Percentiles rank a stretch among this genome's conserved stretches.
Conservation (phyloP, 2,888 invertebrate genomes). For the Amaurobius ferox region DNA sequence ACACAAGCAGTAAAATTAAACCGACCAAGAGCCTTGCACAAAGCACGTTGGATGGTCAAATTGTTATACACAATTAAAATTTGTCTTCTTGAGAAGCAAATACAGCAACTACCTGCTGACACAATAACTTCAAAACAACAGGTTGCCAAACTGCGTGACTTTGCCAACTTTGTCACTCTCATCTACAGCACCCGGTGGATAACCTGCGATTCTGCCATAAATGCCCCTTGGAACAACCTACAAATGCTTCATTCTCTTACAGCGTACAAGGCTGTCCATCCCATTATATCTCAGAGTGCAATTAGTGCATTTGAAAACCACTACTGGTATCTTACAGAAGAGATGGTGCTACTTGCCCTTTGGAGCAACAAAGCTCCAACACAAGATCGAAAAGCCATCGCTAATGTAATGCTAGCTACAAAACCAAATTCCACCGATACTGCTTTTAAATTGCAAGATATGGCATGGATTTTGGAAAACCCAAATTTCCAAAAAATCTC, state of each 20-base stretch:
- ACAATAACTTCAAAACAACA: conserved; percentile 15
- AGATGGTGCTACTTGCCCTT: conserved; percentile 19
- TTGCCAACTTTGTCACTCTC: conserved; percentile 2
- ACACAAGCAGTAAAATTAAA: conserved; percentile 2
- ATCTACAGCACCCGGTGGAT: conserved; percentile 13
- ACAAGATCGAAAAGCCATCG: background rate
- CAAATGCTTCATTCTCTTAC: background rate
- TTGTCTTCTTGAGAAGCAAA: background rate
- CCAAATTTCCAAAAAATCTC: conserved; percentile 13
- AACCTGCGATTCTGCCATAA: background rate
- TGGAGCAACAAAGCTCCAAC: conserved; percentile 18
- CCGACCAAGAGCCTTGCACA: background rate
- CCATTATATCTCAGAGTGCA: conserved; percentile 2
- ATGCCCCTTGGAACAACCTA: background rate
- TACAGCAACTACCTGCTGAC: background rate
- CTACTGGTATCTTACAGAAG: conserved; percentile 20
- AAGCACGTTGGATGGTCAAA: conserved; percentile 11
- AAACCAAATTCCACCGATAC: background rate
- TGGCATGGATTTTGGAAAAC: conserved; percentile 19
- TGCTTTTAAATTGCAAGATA: conserved; percentile 1
- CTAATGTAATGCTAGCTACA: background rate
- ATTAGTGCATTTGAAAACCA: conserved; percentile 1
- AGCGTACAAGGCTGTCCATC: conserved; percentile 5
- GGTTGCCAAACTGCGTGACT: background rate
- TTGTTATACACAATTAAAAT: background rate